These are phyloP conservation scores for Boloria euphrosyne DNA, from an alignment of 2,888 invertebrate species.

Conservation along the genomic window DNA sequence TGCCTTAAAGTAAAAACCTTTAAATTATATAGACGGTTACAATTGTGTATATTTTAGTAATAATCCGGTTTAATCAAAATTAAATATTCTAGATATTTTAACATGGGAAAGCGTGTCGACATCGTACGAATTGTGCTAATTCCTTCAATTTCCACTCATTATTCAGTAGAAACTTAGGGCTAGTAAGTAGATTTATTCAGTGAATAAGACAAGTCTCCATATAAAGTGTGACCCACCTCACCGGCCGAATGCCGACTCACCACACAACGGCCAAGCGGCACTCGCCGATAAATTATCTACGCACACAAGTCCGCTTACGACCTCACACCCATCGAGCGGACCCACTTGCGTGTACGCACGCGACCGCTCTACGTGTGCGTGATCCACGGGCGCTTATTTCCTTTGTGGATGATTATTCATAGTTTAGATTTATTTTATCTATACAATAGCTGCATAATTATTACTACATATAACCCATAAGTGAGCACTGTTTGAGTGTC, in stretches of 20 bases:
- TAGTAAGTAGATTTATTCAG: slow-evolving; percentile 69
- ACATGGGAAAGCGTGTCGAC: slow-evolving; percentile 60
- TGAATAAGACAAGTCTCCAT: slow-evolving; percentile 74
- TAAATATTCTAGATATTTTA: not conserved
- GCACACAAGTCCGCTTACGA: slow-evolving; percentile 51
- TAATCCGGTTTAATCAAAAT: too few relatives aligned
- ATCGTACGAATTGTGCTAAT: slow-evolving; percentile 61
- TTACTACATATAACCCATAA: slow-evolving; percentile 9
- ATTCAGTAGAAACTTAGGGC: slow-evolving; percentile 75
- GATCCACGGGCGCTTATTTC: slow-evolving; percentile 49
- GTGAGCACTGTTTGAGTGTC: slow-evolving; percentile 6
- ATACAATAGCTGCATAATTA: slow-evolving; percentile 27
- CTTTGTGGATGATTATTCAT: slow-evolving; percentile 58
- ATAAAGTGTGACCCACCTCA: slow-evolving; percentile 71
- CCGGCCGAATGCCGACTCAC: slow-evolving; percentile 44
- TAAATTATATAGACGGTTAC: too few relatives aligned
- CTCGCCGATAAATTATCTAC: slow-evolving; percentile 66
- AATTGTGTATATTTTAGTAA: too few relatives aligned
- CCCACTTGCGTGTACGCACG: slow-evolving; percentile 47
- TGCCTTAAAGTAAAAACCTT: too few relatives aligned
- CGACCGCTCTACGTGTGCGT: slow-evolving; percentile 47
- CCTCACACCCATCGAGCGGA: slow-evolving; percentile 45
- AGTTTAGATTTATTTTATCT: slow-evolving; percentile 40
- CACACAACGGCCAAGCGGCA: slow-evolving; percentile 50
- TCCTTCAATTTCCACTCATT: slow-evolving; percentile 69